Base-by-base conservation (phyloP, 2,113 vertebrate genomes). In the Ictidomys tridecemlineatus region DNA sequence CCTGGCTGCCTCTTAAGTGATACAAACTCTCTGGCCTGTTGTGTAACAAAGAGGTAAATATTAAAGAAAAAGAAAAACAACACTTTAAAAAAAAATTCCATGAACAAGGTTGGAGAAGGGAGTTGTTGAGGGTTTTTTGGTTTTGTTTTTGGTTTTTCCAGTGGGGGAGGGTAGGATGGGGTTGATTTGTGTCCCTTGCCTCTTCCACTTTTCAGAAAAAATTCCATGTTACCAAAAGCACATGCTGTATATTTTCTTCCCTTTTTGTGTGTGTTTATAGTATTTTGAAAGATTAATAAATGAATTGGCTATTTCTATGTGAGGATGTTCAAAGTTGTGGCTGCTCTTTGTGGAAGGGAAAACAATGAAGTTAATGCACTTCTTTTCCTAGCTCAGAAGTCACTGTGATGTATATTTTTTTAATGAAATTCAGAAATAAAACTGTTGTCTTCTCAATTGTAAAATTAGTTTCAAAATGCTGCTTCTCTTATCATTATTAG, bases 371-470 rank as follows among this genome's bases (percentile, higher is more conserved):
- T 94, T 83, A 67, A 92, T 84, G 93, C 37, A 96, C 95, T 98
- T 97, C 96, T 74, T 98, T 98, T 73, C 82, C 86, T 92, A 95
- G 97, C 96, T 97, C 96, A 94, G 58, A 93, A 98, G 80, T 97
- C 94, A 95, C 53, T 96, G 80, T 94, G 95, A 94, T 97, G 76
- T 90, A 96, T 98, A 97, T 97, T 96, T 98, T 97, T 97, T 97
- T 95, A 98, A 98, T 69, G 97, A 97, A 92, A 91, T 83, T 94
- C 97, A 97, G 70, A 95, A 97, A 97, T 91, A 97, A 97, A 98
- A 88, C 74, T 97, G 72, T 96, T 93, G 92, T 97, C 84, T 91
- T 70, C 91, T 95, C 61, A 91, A 69, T 95, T 97, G 94, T 96
- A 98, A 95, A 93, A 92, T 97, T 96, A 93, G 92, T 97, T 97